A percentile compares a stretch with the other conserved stretches of the same genome.
phyloP scores from a whole-genome alignment of 1,140 invertebrate species.

The Vanessa tameamea region DNA sequence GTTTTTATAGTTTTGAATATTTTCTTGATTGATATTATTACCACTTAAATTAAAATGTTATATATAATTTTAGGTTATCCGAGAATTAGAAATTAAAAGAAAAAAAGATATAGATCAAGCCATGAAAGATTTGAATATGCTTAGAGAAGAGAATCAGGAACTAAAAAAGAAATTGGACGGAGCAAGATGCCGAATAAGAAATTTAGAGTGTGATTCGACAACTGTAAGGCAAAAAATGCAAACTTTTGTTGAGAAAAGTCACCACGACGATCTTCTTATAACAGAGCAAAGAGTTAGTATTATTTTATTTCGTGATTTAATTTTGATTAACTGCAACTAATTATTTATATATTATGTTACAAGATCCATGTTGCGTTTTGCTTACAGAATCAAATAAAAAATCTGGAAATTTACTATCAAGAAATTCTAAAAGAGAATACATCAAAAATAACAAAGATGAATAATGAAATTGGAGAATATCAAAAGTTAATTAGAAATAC shows the following conservation, averaged over 20 bases:
- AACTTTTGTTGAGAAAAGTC: slow-evolving; percentile 81
- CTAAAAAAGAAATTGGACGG: slow-evolving; percentile 82
- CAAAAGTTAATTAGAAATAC: slow-evolving; percentile 66
- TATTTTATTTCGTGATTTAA: not conserved
- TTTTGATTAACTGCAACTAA: not conserved
- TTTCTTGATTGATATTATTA: not conserved
- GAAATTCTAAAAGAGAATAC: slow-evolving; percentile 72
- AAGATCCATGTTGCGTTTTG: not conserved
- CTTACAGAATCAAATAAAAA: slow-evolving; percentile 74
- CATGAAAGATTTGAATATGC: slow-evolving; percentile 76
- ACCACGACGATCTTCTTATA: slow-evolving; percentile 81
- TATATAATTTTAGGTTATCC: slow-evolving; percentile 63
- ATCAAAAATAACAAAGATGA: slow-evolving; percentile 70
- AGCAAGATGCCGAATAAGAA: slow-evolving; percentile 80
- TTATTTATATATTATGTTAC: not conserved
- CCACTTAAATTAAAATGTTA: not conserved
- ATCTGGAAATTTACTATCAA: slow-evolving; percentile 68
- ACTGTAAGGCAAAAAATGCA: slow-evolving; percentile 76
- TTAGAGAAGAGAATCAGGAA: slow-evolving; percentile 77
- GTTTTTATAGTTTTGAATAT: not conserved
- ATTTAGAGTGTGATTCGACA: slow-evolving; percentile 81
- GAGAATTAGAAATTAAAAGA: slow-evolving; percentile 81
- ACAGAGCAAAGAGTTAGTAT: slow-evolving; percentile 78
- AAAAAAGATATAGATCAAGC: slow-evolving; percentile 79
- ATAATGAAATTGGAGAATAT: slow-evolving; percentile 61